Evolutionary conservation across 2,888 invertebrate genomes (phyloP).

Genomic region (Drosophila quinaria): DNA sequence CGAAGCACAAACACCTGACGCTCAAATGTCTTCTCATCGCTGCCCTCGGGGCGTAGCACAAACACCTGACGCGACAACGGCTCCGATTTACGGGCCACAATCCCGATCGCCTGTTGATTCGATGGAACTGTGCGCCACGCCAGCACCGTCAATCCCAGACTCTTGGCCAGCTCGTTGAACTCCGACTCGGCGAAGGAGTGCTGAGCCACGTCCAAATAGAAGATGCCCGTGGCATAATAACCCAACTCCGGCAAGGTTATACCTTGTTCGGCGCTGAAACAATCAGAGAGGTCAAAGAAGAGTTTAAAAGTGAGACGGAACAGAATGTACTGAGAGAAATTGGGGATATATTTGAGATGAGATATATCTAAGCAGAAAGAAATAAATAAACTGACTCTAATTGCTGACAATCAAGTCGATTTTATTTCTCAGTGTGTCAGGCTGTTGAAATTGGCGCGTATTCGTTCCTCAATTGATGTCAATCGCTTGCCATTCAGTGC

Average conservation of each 20-base stretch:
- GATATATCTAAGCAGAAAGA: not conserved
- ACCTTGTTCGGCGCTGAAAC: constrained; percentile 91
- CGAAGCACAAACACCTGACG: constrained; percentile 95
- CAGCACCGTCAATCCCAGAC: constrained; percentile 92
- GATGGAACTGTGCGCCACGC: constrained; percentile 98
- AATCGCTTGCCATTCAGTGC: constrained; percentile 56
- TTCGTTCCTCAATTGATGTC: constrained; percentile 37
- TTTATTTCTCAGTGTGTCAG: constrained; percentile 10
- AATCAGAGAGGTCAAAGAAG: not conserved
- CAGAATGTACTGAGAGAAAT: not conserved
- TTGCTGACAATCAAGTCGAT: too few species aligned
- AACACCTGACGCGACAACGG: constrained; percentile 98
- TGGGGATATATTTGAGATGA: not conserved
- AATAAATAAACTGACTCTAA: too few species aligned
- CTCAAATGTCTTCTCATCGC: constrained; percentile 84
- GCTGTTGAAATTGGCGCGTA: constrained; percentile 45
- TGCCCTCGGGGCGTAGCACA: constrained; percentile 88
- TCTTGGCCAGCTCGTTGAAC: constrained; percentile 93
- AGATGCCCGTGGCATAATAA: constrained; percentile 97
- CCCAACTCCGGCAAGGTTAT: constrained; percentile 94
- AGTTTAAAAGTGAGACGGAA: not conserved
- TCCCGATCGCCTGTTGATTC: constrained; percentile 94
- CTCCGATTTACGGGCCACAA: constrained; percentile 96
- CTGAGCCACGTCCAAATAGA: constrained; percentile 95
- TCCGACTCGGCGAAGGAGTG: constrained; percentile 92